phyloP scores from a whole-genome alignment of 2,113 vertebrate species.

The Haliaeetus leucogaster region DNA sequence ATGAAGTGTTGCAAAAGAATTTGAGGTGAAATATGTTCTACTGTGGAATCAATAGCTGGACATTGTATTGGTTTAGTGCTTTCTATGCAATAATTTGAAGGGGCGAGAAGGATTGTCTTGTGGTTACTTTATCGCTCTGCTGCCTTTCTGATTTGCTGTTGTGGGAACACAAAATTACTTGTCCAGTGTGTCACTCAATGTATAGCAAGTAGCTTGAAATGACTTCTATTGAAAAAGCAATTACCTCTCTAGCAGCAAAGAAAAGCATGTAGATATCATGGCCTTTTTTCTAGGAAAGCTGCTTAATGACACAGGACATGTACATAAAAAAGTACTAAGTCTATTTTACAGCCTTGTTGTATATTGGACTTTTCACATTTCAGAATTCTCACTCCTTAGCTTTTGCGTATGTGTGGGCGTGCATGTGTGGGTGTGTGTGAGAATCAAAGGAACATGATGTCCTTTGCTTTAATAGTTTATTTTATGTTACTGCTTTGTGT shows the following conservation, averaged over 20 bases:
- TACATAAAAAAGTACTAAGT: slow-evolving; percentile 40
- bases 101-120: background rate
- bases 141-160: slow-evolving; percentile 39
- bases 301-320: slow-evolving; percentile 17
- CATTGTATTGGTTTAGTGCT: background rate
- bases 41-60: background rate
- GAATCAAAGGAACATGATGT: slow-evolving; percentile 53
- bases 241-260: slow-evolving; percentile 11
- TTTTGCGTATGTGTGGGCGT: background rate
- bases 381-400: slow-evolving; percentile 5
- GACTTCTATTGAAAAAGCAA: slow-evolving; percentile 20
- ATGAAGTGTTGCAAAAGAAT: background rate
- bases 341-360: slow-evolving; percentile 49
- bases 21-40: background rate
- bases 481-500: slow-evolving; percentile 46
- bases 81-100: background rate
- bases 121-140: background rate
- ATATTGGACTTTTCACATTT: background rate
- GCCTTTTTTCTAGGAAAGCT: slow-evolving; percentile 23
- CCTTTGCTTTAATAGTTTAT: slow-evolving; percentile 59
- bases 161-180: slow-evolving; percentile 45
- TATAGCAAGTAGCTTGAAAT: slow-evolving; percentile 29
- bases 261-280: background rate
- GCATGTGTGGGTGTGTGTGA: background rate
- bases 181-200: slow-evolving; percentile 20